These are phyloP conservation scores for Rafetus swinhoei DNA, from an alignment of 2,113 vertebrate species.

Conservation along the genomic window DNA sequence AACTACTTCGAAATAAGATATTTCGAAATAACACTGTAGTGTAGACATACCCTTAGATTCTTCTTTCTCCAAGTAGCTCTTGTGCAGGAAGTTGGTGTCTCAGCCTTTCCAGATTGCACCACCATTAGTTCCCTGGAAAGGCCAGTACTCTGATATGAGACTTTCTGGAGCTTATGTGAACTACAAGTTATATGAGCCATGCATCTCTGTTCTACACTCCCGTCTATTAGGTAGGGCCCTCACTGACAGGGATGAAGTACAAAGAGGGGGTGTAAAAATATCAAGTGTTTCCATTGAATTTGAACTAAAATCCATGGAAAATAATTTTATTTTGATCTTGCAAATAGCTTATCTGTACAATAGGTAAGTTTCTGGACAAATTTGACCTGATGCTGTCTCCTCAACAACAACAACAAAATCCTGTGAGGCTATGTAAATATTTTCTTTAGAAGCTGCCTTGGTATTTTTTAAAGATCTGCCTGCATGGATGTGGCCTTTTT, in stretches of 20 bases:
- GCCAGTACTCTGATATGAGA: background rate
- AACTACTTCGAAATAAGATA: no score
- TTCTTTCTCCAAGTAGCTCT: background rate
- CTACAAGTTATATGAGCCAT: background rate
- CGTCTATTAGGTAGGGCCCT: background rate
- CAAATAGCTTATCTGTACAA: conserved; percentile 1
- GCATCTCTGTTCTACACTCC: background rate
- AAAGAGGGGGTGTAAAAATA: background rate
- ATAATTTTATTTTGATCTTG: conserved; percentile 1
- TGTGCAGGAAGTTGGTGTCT: background rate
- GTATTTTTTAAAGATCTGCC: background rate
- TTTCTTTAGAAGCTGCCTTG: background rate
- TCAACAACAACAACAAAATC: conserved; percentile 16
- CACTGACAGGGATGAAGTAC: background rate
- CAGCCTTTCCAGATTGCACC: background rate
- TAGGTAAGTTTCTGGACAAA: background rate
- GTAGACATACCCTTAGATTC: background rate
- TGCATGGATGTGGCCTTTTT: background rate
- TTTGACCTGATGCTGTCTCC: conserved; percentile 18
- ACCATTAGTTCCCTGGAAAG: background rate
- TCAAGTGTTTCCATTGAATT: background rate
- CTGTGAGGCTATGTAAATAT: conserved; percentile 16
- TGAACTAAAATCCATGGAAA: background rate
- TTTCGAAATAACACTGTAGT: no score
- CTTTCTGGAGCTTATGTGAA: background rate